These are phyloP conservation scores for Tympanuchus pallidicinctus DNA, from an alignment of 2,113 vertebrate genomes.

Conservation along the genomic window DNA sequence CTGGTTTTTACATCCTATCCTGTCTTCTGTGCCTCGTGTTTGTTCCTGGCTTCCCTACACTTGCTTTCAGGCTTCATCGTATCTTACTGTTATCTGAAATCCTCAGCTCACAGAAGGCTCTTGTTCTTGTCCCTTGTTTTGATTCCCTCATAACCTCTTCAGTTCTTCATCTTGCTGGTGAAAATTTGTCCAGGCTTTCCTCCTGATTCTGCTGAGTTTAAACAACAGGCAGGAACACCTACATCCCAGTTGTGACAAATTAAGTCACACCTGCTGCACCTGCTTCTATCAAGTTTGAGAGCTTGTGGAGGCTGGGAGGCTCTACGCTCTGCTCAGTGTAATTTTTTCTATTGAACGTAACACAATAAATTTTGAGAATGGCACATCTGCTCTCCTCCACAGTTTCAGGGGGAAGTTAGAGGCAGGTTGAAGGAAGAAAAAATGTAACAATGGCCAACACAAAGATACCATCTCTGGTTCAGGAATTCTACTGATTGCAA, in stretches of 20 bases:
- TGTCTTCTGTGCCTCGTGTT: not conserved
- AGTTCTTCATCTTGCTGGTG: not conserved
- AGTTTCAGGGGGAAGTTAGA: conserved; percentile 6
- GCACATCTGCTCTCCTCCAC: not conserved
- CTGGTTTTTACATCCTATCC: not conserved
- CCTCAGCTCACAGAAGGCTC: not conserved
- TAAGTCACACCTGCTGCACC: not conserved
- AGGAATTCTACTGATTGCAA: not conserved
- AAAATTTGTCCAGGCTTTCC: not conserved
- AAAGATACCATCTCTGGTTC: conserved; percentile 14
- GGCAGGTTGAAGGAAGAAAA: not conserved
- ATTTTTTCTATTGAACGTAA: not conserved
- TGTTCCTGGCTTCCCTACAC: not conserved
- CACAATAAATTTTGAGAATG: conserved; percentile 19
- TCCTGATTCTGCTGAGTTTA: not conserved
- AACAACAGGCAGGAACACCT: not conserved
- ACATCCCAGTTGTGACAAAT: not conserved
- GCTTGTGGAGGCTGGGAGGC: not conserved
- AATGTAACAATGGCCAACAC: not conserved
- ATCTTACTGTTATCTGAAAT: not conserved
- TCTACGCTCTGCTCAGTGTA: not conserved
- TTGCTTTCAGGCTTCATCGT: not conserved
- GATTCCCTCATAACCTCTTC: not conserved
- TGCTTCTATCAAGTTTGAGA: not conserved
- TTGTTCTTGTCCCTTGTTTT: not conserved